Evolutionary conservation across 2,797 vertebrate species (phyloP).

Genomic region (Neomorphus geoffroyi): DNA sequence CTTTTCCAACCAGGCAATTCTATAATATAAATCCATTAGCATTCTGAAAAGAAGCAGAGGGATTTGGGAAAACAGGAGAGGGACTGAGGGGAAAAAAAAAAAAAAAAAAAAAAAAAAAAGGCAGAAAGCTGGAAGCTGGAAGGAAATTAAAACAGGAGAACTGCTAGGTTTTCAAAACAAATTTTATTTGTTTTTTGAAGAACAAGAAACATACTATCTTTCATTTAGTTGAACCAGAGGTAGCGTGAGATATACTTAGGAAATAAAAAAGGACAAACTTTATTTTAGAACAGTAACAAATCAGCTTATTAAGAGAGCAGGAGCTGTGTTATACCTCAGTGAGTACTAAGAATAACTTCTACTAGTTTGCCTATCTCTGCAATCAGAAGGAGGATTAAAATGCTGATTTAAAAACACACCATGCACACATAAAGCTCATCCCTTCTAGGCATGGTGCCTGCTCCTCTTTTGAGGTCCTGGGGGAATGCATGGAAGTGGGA

Average conservation of each 20-base stretch:
- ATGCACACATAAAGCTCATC: not conserved
- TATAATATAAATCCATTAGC: too few relatives aligned
- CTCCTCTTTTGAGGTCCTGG: not conserved
- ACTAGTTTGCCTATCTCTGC: not conserved
- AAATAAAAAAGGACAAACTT: not conserved
- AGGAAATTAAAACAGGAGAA: not conserved
- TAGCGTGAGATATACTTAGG: not conserved
- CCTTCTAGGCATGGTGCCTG: conserved; percentile 8
- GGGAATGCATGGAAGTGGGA: not conserved
- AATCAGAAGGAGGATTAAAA: conserved; percentile 9
- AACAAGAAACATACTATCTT: not conserved
- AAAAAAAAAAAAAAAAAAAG: not conserved
- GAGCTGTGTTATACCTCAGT: not conserved
- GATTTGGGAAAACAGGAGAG: not conserved
- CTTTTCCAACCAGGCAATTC: too few relatives aligned
- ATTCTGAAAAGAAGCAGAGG: not conserved
- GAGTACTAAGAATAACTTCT: not conserved
- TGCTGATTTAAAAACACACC: conserved; percentile 24
- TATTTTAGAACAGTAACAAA: not conserved
- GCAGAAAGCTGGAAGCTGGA: not conserved
- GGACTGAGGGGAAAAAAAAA: not conserved
- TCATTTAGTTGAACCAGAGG: not conserved
- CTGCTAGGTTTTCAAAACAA: not conserved
- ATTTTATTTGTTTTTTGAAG: not conserved
- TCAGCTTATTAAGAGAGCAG: not conserved